Evolutionary conservation across 2,113 vertebrate species (phyloP).

Genomic region (Heloderma charlesbogerti): DNA sequence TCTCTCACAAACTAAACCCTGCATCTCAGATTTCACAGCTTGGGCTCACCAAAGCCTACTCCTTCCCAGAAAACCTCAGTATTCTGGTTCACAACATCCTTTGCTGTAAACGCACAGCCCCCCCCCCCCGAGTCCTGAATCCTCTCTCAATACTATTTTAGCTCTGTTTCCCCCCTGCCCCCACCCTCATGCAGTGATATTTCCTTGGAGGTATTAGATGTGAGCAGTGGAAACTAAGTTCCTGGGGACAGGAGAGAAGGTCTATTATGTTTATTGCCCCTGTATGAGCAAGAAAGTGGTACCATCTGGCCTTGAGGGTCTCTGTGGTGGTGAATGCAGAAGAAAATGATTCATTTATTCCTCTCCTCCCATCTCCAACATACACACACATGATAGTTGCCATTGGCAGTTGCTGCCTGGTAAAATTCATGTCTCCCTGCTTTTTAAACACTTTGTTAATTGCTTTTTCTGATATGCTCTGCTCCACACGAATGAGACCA

Average conservation of each 20-base stretch:
- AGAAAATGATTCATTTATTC: constrained; percentile 21
- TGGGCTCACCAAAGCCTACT: background rate
- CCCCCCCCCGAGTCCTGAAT: background rate
- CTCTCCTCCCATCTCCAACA: background rate
- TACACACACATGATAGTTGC: background rate
- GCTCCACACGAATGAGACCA: constrained; percentile 41
- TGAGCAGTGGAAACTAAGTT: background rate
- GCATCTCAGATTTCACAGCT: background rate
- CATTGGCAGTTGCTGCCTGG: constrained; percentile 34
- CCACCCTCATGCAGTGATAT: background rate
- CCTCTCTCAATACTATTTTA: background rate
- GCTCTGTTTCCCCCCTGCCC: background rate
- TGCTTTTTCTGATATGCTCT: constrained; percentile 36
- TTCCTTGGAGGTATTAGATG: background rate
- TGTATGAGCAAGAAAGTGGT: background rate
- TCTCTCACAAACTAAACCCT: background rate
- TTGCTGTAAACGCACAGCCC: no score
- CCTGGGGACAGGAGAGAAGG: background rate
- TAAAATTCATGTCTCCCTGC: constrained; percentile 38
- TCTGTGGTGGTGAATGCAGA: background rate
- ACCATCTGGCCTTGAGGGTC: constrained; percentile 29
- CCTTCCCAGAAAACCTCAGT: background rate
- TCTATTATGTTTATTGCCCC: constrained; percentile 20
- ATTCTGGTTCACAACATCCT: background rate
- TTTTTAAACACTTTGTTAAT: constrained; percentile 46